These are phyloP conservation scores for Drosophila novamexicana DNA, from an alignment of 1,140 invertebrate species.

Conservation along the genomic window DNA sequence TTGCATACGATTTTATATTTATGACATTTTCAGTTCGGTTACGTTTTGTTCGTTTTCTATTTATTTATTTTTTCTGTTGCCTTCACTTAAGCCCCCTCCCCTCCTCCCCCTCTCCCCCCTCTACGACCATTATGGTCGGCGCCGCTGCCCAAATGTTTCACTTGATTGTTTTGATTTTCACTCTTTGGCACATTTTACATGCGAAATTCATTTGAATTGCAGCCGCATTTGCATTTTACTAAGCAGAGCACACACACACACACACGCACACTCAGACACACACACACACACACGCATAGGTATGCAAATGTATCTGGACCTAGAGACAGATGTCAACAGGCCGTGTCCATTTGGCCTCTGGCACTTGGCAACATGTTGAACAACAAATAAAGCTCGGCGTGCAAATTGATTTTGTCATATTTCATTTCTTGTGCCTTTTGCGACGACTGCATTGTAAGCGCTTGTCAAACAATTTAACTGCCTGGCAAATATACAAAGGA, in stretches of 20 bases:
- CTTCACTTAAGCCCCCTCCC: background rate
- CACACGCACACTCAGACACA: constrained; percentile 21
- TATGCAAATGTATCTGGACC: constrained; percentile 45
- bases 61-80: background rate
- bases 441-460: constrained; percentile 50
- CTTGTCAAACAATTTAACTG: constrained; percentile 24
- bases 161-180: constrained; percentile 81
- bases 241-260: constrained; percentile 25
- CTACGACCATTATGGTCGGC: background rate
- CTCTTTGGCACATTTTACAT: constrained; percentile 72
- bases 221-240: constrained; percentile 62
- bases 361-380: constrained; percentile 41
- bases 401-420: constrained; percentile 73
- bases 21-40: constrained; percentile 62
- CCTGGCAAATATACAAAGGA: background rate
- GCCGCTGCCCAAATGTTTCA: constrained; percentile 64
- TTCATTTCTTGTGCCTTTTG: constrained; percentile 47
- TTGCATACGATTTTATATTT: constrained; percentile 83
- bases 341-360: constrained; percentile 54
- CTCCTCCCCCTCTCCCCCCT: background rate
- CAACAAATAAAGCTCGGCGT: constrained; percentile 27
- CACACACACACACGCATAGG: constrained; percentile 10
- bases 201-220: constrained; percentile 74
- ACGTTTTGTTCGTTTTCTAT: constrained; percentile 14
- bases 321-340: constrained; percentile 62